Evolutionary conservation across 2,797 vertebrate species (phyloP), one percentile per base, ranked within the genome.

Genomic region (Acipenser oxyrinchus): DNA sequence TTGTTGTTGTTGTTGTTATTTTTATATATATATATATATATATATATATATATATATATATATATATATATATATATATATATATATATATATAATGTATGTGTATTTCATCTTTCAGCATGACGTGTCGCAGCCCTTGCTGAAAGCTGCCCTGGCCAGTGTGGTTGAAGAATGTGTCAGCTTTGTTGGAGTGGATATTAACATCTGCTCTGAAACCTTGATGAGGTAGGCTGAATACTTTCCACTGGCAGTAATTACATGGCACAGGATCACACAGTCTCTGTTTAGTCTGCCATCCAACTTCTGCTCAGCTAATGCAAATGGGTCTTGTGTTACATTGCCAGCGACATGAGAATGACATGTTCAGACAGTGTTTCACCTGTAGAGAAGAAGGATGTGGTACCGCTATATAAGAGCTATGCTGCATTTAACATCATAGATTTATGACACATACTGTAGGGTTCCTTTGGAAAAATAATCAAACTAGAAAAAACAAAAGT

Each of bases 111-210:
- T 85, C 69, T 83, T 83, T 71, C 80, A 99, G 97, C 97, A 99
- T 65, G 97, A 99, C 49, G 94, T 98, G 74, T 94, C 95, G 8
- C 88, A 95, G 71, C 90, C 84, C 73, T 89, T 93, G 73, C 91
- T 99, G 73, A 98, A 94, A 86, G 91, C 92, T 48, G 94, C 93
- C 12, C 84, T 99, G 86, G 93, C 95, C 51, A 88, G 93, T 49
- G 94, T 99, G 86, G 95, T 99, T 71, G 92, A 99, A 87, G 97
- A 99, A 87, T 99, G 97, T 84, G 97, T 99, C 85, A 99, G 97
- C 87, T 99, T 99, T 74, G 97, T 99, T 58, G 97, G 96, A 75
- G 95, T 99, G 82, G 97, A 99, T 88, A 94, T 99, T 86, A 99
- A 99, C 90, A 95, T 95, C 87, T 98, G 94, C 86, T 99, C 97